Evolutionary conservation across 2,797 vertebrate species (phyloP).

Genomic region (Sternarchorhynchus goeldii): DNA sequence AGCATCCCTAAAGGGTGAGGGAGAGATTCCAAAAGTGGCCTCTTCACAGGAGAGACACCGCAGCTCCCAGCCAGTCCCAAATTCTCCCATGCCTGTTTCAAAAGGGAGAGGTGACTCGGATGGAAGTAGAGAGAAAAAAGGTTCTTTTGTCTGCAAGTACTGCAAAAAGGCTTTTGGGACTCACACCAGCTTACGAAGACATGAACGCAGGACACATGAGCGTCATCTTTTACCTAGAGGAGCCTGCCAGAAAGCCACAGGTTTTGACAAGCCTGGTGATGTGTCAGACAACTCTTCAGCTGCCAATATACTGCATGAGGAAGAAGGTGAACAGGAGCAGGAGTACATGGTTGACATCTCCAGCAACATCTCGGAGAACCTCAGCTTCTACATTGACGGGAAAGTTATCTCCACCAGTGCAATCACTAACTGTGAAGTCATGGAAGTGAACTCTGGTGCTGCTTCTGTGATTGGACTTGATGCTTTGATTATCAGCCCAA

Average conservation of each 20-base stretch:
- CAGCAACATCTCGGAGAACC: slow-evolving; percentile 93
- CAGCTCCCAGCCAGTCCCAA: slow-evolving; percentile 51
- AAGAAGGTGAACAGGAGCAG: slow-evolving; percentile 78
- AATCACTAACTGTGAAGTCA: slow-evolving; percentile 85
- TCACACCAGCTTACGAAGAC: slow-evolving; percentile 83
- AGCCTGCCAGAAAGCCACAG: slow-evolving; percentile 75
- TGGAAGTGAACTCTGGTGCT: slow-evolving; percentile 83
- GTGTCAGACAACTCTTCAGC: slow-evolving; percentile 42
- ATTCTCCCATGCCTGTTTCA: slow-evolving; percentile 33
- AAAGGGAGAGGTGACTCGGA: slow-evolving; percentile 61
- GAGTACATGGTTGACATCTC: slow-evolving; percentile 94
- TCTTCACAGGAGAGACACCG: slow-evolving; percentile 32
- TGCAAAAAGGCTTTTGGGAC: slow-evolving; percentile 90
- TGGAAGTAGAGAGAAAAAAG: slow-evolving; percentile 74
- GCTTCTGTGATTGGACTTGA: slow-evolving; percentile 85
- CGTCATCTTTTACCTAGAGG: slow-evolving; percentile 80
- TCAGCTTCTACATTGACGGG: slow-evolving; percentile 95
- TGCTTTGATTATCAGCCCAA: slow-evolving; percentile 81
- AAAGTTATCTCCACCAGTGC: slow-evolving; percentile 90
- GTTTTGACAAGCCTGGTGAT: slow-evolving; percentile 67
- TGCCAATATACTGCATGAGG: slow-evolving; percentile 59
- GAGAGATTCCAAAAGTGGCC: slow-evolving; percentile 30
- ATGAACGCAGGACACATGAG: slow-evolving; percentile 87
- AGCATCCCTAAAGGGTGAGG: slow-evolving; percentile 54
- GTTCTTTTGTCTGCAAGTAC: slow-evolving; percentile 83